Evolutionary conservation across 2,888 invertebrate genomes (phyloP), one percentile per base, ranked within the genome.

Genomic region (Podotricha telesiphe): DNA sequence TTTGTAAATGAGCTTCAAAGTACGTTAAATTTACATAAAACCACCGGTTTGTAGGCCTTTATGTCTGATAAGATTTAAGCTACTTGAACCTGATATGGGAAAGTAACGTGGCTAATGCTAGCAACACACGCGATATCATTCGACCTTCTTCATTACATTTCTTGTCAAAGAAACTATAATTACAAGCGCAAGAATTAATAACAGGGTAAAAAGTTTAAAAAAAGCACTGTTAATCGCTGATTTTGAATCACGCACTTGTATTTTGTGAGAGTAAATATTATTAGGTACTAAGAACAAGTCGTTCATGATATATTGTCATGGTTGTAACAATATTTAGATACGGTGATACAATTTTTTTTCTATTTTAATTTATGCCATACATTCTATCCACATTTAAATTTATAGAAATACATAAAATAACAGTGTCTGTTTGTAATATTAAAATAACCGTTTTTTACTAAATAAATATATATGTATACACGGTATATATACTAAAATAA

Each of bases 11-110:
- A 55, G 67, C 48, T 75, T 68, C 62, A 61, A 75, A 69, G 55
- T 73, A 62, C 72, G 68, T 73, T 73, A 72, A 73, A 71, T 75
- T 75, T 69, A 71, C 74, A 74, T 75, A 73, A 75, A 72, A 70
- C 70, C 68, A 69, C 67, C 69, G 65, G 68, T 67, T 71, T 63
- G 67, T 69, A 70, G 75, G 68, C 64, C 70, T 75, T 74, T 69
- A 69, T 69, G 63, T 62, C 50, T 71, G 76, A 76, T 76, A 76
- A 76, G 74, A 76, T 76, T 75, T 71, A 71, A 74, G 71, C 74
- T 73, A 73, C 74, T 73, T 70, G 48, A 71, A 51, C 64, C 67
- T 71, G 69, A 69, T 71, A 68, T 67, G 58, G 56, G 69, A 50
- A 63, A 34, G 61, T 71, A 55, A 61, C 58, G 48, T 37, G 13